Evolutionary conservation across 2,888 invertebrate genomes (phyloP), one percentile per base, ranked within the genome.

Genomic region (Cantharis nigra): DNA sequence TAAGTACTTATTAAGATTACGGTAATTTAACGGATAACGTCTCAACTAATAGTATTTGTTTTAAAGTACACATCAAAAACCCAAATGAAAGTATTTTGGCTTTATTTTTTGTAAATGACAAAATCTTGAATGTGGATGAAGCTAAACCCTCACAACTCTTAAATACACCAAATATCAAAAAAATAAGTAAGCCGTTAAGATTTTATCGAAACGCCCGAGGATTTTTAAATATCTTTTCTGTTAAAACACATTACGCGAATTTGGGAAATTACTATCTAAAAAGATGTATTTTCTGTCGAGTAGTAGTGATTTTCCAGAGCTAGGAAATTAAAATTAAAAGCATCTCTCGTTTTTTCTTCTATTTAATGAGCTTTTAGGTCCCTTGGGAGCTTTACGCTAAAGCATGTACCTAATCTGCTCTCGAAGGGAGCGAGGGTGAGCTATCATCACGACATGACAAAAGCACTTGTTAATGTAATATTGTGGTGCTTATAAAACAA

Each of bases 1-100:
- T 73, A 77, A 77, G 77, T 76, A 77, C 75, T 77, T 75, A 79
- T 79, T 79, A 77, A 77, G 77, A 77, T 79, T 79, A 79, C 77
- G 77, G 77, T 77, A 77, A 77, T 74, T 77, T 72, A 77, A 71
- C 71, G 74, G 76, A 71, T 72, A 78, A 78, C 72, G 77, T 77
- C 74, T 64, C 77, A 74, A 71, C 71, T 77, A 75, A 77, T 77
- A 74, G 71, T 74, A 77, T 67, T 77, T 77, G 77, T 77, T 77
- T 77, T 72, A 77, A 71, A 77, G 74, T 77, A 69, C 74, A 74
- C 74, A 74, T 71, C 63, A 73, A 73, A 77, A 70, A 30, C 63
- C 73, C 33, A 23, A 67, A 18, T 67, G 49, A 49, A 49, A 49
- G 49, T 49, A 49, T 49, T 49, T 49, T 49, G 49, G 49, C 49